phyloP scores from a whole-genome alignment of 2,888 invertebrate genomes.

The Labia minor region DNA sequence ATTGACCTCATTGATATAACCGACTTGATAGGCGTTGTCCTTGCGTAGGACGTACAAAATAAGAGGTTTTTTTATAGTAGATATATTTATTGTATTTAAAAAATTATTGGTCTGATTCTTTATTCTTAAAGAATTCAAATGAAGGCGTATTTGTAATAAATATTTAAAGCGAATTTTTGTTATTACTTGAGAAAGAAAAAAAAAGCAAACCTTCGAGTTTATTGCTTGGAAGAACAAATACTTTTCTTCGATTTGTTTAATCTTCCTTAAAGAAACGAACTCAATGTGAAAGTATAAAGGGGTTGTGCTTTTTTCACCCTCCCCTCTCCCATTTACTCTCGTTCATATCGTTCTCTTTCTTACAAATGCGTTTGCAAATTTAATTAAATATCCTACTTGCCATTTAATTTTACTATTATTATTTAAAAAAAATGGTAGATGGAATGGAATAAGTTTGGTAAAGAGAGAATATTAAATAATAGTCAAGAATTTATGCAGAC shows the following conservation, averaged over 20 bases:
- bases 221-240: slow-evolving; percentile 1
- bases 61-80: too few species aligned
- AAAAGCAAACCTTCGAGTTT: not conserved
- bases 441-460: too few species aligned
- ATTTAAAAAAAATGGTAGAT: not conserved
- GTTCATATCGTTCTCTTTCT: too few species aligned
- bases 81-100: too few species aligned
- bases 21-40: too few species aligned
- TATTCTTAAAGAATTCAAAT: not conserved
- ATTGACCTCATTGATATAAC: too few species aligned
- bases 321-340: too few species aligned
- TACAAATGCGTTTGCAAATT: not conserved
- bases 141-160: not conserved
- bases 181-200: not conserved
- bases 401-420: not conserved
- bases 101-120: too few species aligned
- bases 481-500: too few species aligned
- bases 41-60: too few species aligned
- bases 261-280: slow-evolving; percentile 8
- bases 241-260: slow-evolving; percentile 9
- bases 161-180: slow-evolving; percentile 1
- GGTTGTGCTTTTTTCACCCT: not conserved
- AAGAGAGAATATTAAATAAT: too few species aligned
- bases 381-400: not conserved
- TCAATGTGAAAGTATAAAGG: not conserved